Base-by-base conservation (phyloP, 92 coral and sea anemone genomes). In the Epizoanthus scotinus region DNA sequence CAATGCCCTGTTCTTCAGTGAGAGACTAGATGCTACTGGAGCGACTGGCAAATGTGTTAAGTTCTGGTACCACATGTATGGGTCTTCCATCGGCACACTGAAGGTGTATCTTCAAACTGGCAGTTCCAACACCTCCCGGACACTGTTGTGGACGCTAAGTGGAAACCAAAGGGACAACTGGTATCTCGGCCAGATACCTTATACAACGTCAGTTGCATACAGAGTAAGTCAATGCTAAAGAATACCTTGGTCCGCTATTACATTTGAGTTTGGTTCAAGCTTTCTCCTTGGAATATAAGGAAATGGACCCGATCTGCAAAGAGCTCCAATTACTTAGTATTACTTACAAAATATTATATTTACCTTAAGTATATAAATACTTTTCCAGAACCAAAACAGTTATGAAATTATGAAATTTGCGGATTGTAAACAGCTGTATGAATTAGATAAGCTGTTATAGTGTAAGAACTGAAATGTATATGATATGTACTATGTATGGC, bases 31-130 rank as follows among this genome's bases (percentile, higher is more conserved):
- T 54, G 86, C 94, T 3, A 90, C 97, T 40, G 28, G 90, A 21
- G 63, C 83, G 15, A 70, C 84, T n/a, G 97, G 97, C 0, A 78
- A 71, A 22, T 92, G 97, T 55, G 24, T 90, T n/a, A 77, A 88
- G 66, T 92, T 92, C 78, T 92, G 97, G 97, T 93, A 92, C 73
- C 97, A 92, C 50, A 92, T 92, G 97, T 78, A 87, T 58, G 97
- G 97, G 27, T 44, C 93, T 1, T 84, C 90, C 20, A 87, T 92
- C 65, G 97, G 97, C 13, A 87, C 90, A 5, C 78, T 92, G 28
- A 92, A 87, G 52, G 89, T 92, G 53, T 87, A 91, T 82, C 53
- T 90, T 28, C 78, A 78, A 59, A 88, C 88, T 65, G 89, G 92
- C 6, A 86, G 81, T 57, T 57, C 34, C 9, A 86, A 87, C 81